A percentile compares a stretch with the other conserved stretches of the same genome.
Conservation (phyloP, 2,888 invertebrate species). For the Cerastis rubricosa region DNA sequence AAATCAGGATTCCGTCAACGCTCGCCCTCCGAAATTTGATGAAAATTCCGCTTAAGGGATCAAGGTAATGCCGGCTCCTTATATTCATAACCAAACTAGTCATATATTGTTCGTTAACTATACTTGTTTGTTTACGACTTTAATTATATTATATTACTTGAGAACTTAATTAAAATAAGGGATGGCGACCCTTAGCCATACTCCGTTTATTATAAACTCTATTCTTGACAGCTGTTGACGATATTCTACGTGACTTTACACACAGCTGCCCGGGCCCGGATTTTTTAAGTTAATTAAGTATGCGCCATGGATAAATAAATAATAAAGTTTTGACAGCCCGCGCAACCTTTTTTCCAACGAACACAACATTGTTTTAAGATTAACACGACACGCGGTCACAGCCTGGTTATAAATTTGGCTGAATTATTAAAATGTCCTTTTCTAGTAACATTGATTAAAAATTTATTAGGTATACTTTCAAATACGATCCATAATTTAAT, state of each 20-base stretch:
- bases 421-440: constrained; percentile 35
- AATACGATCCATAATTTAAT: constrained; percentile 37
- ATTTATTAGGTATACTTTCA: constrained; percentile 31
- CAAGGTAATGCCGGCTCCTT: constrained; percentile 46
- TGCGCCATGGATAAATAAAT: constrained; percentile 62
- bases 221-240: constrained; percentile 75
- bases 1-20: constrained; percentile 37
- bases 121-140: constrained; percentile 75
- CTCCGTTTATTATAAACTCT: constrained; percentile 69
- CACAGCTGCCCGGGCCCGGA: constrained; percentile 47
- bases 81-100: constrained; percentile 70
- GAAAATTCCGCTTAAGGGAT: constrained; percentile 30
- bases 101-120: constrained; percentile 62
- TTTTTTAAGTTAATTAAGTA: constrained; percentile 67
- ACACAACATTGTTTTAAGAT: constrained; percentile 54
- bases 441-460: constrained; percentile 34
- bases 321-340: constrained; percentile 65
- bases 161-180: constrained; percentile 79
- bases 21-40: constrained; percentile 37
- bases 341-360: constrained; percentile 54
- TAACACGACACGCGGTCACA: constrained; percentile 45
- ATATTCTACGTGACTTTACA: constrained; percentile 63
- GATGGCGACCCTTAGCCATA: constrained; percentile 67
- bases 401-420: constrained; percentile 43
- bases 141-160: constrained; percentile 74